phyloP scores from a whole-genome alignment of 2,888 invertebrate species.

The Bedellia somnulentella region DNA sequence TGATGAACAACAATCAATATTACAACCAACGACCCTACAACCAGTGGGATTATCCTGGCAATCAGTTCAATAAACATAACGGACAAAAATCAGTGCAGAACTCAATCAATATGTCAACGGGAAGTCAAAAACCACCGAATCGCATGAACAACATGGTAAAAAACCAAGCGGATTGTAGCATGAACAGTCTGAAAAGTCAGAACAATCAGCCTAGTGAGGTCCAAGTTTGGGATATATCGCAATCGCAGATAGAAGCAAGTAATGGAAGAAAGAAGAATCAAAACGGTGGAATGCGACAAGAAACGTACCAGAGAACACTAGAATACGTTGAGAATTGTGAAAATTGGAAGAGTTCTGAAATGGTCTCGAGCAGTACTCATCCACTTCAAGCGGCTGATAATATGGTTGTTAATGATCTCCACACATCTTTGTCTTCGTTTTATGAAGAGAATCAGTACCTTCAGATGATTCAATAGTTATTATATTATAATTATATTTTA shows the following conservation, averaged over 20 bases:
- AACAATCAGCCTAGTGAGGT: constrained; percentile 59
- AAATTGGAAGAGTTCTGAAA: constrained; percentile 74
- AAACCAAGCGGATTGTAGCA: constrained; percentile 56
- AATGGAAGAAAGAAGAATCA: constrained; percentile 35
- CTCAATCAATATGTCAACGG: constrained; percentile 48
- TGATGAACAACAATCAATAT: constrained; percentile 53
- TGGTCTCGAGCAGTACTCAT: constrained; percentile 78
- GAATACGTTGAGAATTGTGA: constrained; percentile 91
- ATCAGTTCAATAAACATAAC: constrained; percentile 41
- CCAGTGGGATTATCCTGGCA: constrained; percentile 45
- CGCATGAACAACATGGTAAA: constrained; percentile 27
- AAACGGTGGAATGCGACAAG: constrained; percentile 70
- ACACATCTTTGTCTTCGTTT: constrained; percentile 85
- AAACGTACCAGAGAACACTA: constrained; percentile 84
- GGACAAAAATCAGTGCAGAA: constrained; percentile 40
- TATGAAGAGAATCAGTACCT: constrained; percentile 91
- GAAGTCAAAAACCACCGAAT: constrained; percentile 37
- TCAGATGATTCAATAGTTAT: constrained; percentile 81
- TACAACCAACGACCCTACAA: constrained; percentile 46
- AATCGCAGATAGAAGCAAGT: constrained; percentile 57
- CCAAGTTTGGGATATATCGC: constrained; percentile 70
- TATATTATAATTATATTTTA: too few species aligned
- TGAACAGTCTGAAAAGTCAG: constrained; percentile 54
- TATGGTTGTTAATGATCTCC: constrained; percentile 95
- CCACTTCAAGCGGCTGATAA: constrained; percentile 69